Percentiles rank a stretch among this genome's conserved stretches.
These are phyloP conservation scores for Aphrophora alni DNA, from an alignment of 2,888 invertebrate species.

Conservation along the genomic window DNA sequence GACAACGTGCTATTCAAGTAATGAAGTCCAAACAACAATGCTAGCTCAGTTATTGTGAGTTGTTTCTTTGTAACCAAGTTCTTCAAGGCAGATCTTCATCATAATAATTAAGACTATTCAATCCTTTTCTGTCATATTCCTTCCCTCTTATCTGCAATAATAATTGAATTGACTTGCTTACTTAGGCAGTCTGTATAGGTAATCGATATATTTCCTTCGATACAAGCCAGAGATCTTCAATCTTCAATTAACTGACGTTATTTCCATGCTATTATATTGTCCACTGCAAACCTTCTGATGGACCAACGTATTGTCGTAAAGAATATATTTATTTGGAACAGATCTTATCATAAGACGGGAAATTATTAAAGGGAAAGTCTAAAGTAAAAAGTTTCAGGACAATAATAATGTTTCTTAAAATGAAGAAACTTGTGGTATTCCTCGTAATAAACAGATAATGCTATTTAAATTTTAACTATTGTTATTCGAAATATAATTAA, in stretches of 20 bases:
- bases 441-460: too few species aligned
- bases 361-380: neutral
- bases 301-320: neutral
- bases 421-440: too few species aligned
- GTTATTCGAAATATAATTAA: too few species aligned
- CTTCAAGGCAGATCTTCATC: conserved; percentile 24
- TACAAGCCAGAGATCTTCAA: conserved; percentile 10
- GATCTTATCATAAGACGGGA: neutral
- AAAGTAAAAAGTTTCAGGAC: too few species aligned
- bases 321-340: neutral
- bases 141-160: neutral
- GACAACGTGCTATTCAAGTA: conserved; percentile 28
- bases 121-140: conserved; percentile 21
- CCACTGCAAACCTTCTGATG: neutral
- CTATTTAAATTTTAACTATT: too few species aligned
- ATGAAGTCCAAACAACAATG: conserved; percentile 28
- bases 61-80: conserved; percentile 19
- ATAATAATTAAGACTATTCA: conserved; percentile 34
- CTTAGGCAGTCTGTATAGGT: neutral
- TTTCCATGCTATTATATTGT: conserved; percentile 2
- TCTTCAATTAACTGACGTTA: neutral
- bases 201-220: conserved; percentile 15
- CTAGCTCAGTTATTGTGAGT: conserved; percentile 27
- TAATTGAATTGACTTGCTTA: neutral
- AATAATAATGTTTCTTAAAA: too few species aligned